phyloP scores from a whole-genome alignment of 2,113 vertebrate genomes.

The Caracal caracal region DNA sequence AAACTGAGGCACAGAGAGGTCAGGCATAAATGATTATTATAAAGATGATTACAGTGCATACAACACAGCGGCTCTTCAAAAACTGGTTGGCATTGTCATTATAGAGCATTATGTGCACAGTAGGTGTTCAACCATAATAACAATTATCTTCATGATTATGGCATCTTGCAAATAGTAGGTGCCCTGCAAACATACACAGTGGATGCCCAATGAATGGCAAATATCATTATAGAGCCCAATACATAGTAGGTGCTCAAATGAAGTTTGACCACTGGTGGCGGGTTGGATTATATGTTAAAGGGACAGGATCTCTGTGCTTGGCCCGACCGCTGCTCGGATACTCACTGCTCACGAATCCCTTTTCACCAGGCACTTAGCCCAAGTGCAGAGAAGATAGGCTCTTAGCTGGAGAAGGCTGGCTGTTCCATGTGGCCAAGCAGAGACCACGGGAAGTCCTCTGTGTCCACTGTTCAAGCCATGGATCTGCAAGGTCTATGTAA shows the following conservation, averaged over 20 bases:
- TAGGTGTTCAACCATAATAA: not conserved
- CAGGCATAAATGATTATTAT: not conserved
- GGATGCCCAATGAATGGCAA: not conserved
- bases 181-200: not conserved
- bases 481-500: not conserved
- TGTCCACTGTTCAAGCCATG: not conserved
- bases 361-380: not conserved
- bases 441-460: conserved; percentile 1
- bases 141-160: not conserved
- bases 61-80: not conserved
- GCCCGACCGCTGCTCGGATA: not conserved
- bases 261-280: not conserved
- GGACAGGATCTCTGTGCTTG: not conserved
- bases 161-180: not conserved
- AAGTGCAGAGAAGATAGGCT: conserved; percentile 1
- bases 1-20: not conserved
- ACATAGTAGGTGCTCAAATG: not conserved
- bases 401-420: not conserved
- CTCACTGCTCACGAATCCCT: not conserved
- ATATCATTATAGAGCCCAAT: not conserved
- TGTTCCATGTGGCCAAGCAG: not conserved
- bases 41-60: not conserved
- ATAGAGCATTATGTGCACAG: not conserved
- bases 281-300: not conserved
- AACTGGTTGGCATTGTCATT: not conserved